Base-by-base conservation (phyloP, 2,888 invertebrate species). In the Nebria salina region DNA sequence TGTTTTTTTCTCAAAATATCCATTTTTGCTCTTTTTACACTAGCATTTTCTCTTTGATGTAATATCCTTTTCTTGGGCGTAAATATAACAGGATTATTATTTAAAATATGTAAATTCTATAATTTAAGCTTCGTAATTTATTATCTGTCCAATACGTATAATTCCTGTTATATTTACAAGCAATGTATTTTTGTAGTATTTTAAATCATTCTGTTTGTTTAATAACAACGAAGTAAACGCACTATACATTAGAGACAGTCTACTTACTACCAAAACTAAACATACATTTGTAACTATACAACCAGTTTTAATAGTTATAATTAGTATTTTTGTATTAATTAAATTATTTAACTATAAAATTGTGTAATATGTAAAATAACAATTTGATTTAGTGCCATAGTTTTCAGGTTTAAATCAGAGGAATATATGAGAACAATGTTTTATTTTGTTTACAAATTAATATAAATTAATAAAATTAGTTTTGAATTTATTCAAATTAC, bases 1-100 rank as follows among this genome's bases (percentile, higher is more conserved):
- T 20, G 20, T 20, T 20, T 20, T 6, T 80, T 72, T 75, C 72
- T 80, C 80, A 80, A 80, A 75, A 75, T 80, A 80, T 75, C 75
- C 68, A 75, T 80, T 80, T 76, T 75, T 70, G 70, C 70, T 75
- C 75, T 70, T 80, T 75, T 80, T 80, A 80, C 80, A 80, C 80
- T 80, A 80, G 80, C 80, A 80, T 80, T 80, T 78, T 73, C 74
- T 26, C 26, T 26, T 54, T 73, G n/a, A 73, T 75, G 68, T 75
- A 80, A 75, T 75, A 80, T 79, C 75, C 75, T 80, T 75, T 54
- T 54, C 54, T 20, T 54, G 54, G 54, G 54, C 68, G 80, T 75
- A 75, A 65, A 80, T 80, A 80, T 80, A 72, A 80, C 80, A 80
- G 80, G 64, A 80, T 68, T 72, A 8, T 25, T 72, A 15, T 42